These are phyloP conservation scores for Philotrypesis tridentata DNA, from an alignment of 1,140 invertebrate genomes.

Conservation along the genomic window DNA sequence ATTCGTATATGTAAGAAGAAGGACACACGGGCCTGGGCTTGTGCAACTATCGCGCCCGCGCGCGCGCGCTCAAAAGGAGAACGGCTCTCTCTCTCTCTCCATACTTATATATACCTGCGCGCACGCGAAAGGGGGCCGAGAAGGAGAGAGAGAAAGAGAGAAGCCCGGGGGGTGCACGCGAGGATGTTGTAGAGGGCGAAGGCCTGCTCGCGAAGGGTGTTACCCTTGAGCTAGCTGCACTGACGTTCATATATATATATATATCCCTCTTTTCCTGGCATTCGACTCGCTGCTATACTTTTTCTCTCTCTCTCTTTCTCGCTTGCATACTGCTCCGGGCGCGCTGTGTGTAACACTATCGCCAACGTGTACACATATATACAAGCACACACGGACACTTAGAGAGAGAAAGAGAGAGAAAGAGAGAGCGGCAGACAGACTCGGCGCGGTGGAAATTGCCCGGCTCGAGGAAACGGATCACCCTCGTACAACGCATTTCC, in stretches of 20 bases:
- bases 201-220: constrained; percentile 20
- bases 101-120: neutral
- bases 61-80: neutral
- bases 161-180: constrained; percentile 21
- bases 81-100: neutral
- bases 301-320: neutral
- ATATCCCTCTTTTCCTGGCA: neutral
- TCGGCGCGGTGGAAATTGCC: constrained; percentile 19
- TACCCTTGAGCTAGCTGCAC: constrained; percentile 24
- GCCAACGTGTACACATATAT: neutral
- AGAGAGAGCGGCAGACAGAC: too few relatives aligned
- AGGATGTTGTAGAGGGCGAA: constrained; percentile 14
- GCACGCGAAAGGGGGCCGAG: neutral
- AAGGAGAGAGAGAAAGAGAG: neutral
- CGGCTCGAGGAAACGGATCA: constrained; percentile 21
- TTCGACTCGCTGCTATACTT: neutral
- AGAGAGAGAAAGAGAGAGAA: too few relatives aligned
- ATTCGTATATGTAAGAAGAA: constrained; percentile 16
- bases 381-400: neutral
- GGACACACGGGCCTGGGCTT: constrained; percentile 13
- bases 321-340: too few relatives aligned
- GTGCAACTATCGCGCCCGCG: constrained; percentile 7
- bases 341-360: neutral
- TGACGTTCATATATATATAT: too few relatives aligned
- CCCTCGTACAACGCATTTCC: neutral